Conservation (phyloP, 2,113 vertebrate species). For the Bambusicola thoracicus region DNA sequence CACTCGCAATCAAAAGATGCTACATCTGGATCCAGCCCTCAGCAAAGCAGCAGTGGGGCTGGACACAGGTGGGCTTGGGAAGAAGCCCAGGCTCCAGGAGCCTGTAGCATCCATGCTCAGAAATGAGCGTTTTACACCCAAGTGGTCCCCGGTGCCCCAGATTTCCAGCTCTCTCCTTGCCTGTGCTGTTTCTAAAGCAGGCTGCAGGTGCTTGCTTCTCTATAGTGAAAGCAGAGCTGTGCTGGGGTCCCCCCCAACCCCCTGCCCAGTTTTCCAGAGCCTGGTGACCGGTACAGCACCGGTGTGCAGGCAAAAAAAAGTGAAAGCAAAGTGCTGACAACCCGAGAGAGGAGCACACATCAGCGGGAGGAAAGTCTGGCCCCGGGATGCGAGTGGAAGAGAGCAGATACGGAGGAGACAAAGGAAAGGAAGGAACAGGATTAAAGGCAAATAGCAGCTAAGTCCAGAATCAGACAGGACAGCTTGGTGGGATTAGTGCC, state of each 20-base stretch:
- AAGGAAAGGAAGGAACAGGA: constrained; percentile 12
- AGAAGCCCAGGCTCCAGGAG: neutral
- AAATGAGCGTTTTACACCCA: neutral
- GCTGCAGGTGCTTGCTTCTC: neutral
- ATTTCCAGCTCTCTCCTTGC: neutral
- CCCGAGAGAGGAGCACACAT: neutral
- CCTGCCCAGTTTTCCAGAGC: neutral
- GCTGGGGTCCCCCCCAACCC: neutral
- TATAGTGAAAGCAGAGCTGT: neutral
- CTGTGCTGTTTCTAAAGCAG: neutral
- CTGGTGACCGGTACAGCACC: neutral
- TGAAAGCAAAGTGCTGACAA: neutral
- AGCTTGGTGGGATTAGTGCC: neutral
- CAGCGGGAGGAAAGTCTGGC: neutral
- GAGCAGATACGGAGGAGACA: neutral
- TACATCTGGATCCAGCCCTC: constrained; percentile 35
- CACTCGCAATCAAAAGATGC: constrained; percentile 26
- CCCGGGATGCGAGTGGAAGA: neutral
- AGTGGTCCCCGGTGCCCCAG: neutral
- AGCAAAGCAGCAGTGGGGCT: neutral
- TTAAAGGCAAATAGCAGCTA: constrained; percentile 15
- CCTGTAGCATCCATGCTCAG: neutral
- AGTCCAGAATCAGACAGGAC: neutral
- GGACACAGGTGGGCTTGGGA: constrained; percentile 10
- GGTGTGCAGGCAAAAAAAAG: neutral